These are phyloP conservation scores for Motacilla tschutschensis DNA, from an alignment of 2,113 vertebrate genomes.

Conservation along the genomic window DNA sequence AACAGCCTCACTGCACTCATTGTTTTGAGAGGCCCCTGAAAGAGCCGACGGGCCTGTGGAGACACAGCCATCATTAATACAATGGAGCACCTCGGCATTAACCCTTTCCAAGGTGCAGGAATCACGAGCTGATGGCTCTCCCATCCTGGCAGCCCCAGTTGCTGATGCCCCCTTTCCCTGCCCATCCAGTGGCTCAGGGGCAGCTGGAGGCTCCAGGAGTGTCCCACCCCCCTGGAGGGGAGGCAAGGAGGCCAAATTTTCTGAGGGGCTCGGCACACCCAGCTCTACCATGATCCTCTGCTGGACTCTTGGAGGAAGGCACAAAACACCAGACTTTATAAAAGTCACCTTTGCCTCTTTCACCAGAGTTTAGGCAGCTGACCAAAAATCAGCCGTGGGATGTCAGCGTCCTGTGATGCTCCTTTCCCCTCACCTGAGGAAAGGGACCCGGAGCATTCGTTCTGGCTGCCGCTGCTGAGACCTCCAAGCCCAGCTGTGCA, in stretches of 20 bases:
- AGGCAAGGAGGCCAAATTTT: background rate
- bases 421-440: fast-evolving
- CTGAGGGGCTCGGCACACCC: background rate
- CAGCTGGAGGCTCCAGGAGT: background rate
- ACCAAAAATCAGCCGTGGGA: background rate
- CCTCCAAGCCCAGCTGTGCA: fast-evolving
- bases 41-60: conserved; percentile 59
- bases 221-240: background rate
- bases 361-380: background rate
- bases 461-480: background rate
- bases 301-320: background rate
- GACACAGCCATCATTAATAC: conserved; percentile 67
- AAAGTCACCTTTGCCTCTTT: background rate
- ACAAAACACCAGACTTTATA: background rate
- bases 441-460: background rate
- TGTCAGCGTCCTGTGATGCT: background rate
- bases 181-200: background rate
- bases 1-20: conserved; percentile 75
- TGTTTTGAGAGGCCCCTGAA: conserved; percentile 75
- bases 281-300: background rate
- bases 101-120: conserved; percentile 47
- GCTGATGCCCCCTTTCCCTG: background rate
- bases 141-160: fast-evolving
- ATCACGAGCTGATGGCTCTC: background rate
- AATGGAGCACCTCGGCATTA: conserved; percentile 65